Evolutionary conservation across 1,140 invertebrate species (phyloP).

Genomic region (Babylonia areolata): DNA sequence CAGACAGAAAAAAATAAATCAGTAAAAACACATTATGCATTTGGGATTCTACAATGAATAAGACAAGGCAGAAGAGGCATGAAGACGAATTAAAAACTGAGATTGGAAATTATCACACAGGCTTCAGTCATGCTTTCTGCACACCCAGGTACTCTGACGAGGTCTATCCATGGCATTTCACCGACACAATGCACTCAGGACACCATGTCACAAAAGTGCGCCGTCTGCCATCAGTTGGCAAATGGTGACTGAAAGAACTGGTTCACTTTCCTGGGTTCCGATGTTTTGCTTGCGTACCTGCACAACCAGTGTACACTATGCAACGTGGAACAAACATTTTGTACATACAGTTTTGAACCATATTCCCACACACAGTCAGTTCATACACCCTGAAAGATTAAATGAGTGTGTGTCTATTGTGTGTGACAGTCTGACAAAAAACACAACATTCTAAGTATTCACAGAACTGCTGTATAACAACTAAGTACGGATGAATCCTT

Average conservation of each 20-base stretch:
- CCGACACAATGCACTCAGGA: neutral
- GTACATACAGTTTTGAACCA: no score
- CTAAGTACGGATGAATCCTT: no score
- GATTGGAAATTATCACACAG: neutral
- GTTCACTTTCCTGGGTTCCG: conserved; percentile 12
- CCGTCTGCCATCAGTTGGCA: neutral
- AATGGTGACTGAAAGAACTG: conserved; percentile 3
- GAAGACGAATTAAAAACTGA: no score
- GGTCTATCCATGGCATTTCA: neutral
- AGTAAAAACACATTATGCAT: neutral
- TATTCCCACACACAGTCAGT: no score
- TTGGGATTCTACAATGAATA: neutral
- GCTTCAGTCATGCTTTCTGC: neutral
- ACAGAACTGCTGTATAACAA: no score
- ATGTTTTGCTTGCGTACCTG: conserved; percentile 16
- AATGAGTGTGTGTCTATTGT: no score
- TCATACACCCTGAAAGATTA: no score
- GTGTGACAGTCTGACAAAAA: no score
- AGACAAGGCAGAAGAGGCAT: neutral
- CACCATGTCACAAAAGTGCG: neutral
- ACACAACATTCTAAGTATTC: no score
- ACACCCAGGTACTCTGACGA: neutral
- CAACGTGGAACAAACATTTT: no score
- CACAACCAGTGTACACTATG: neutral
- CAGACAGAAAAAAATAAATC: neutral